Percentiles rank a stretch among this genome's conserved stretches.
These are phyloP conservation scores for Hemiscyllium ocellatum DNA, from an alignment of 2,113 vertebrate genomes.

Conservation along the genomic window DNA sequence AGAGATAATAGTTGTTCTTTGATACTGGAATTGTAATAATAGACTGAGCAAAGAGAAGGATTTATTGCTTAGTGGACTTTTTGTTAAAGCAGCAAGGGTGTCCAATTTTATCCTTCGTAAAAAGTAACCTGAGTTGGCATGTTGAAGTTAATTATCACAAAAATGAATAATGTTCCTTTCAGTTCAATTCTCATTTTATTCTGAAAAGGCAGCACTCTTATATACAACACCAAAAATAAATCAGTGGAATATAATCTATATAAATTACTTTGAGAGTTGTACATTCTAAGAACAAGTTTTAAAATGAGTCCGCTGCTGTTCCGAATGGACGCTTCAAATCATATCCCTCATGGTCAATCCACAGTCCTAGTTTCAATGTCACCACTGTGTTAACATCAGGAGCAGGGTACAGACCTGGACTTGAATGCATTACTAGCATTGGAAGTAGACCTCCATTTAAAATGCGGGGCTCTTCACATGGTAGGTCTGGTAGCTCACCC, in stretches of 20 bases:
- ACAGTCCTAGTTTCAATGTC: background rate
- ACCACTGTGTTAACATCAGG: background rate
- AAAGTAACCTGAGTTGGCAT: background rate
- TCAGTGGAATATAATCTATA: background rate
- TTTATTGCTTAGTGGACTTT: background rate
- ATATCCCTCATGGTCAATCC: background rate
- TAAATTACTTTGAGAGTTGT: background rate
- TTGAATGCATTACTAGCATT: background rate
- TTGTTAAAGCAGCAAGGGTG: background rate
- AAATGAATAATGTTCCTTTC: background rate
- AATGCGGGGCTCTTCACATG: background rate
- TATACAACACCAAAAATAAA: background rate
- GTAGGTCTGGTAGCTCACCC: background rate
- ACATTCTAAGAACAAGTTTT: background rate
- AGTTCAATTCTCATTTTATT: background rate
- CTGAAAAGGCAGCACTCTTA: background rate
- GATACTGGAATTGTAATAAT: background rate
- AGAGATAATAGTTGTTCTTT: background rate
- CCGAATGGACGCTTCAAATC: background rate
- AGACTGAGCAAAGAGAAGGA: background rate
- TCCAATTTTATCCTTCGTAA: background rate
- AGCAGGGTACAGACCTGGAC: background rate
- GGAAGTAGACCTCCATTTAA: background rate
- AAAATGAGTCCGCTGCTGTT: background rate
- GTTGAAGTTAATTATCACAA: background rate